Percentiles rank a stretch among this genome's conserved stretches.
Evolutionary conservation across 2,113 vertebrate genomes (phyloP).

Genomic region (Paracanthobrama guichenoti): DNA sequence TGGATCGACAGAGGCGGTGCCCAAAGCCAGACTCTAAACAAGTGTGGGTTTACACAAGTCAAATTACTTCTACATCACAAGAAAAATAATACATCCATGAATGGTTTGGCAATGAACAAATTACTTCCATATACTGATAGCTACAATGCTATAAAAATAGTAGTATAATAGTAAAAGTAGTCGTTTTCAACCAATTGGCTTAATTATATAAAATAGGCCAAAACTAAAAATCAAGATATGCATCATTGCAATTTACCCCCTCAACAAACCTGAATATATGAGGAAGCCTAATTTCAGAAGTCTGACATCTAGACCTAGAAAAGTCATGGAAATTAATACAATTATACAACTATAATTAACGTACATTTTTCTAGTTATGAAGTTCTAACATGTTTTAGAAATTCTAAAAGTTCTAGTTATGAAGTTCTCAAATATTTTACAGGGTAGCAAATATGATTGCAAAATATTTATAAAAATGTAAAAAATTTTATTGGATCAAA

Average conservation of each 20-base stretch:
- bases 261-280: neutral
- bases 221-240: too few relatives aligned
- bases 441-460: neutral
- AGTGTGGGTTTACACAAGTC: neutral
- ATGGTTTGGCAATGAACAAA: neutral
- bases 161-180: too few relatives aligned
- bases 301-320: neutral
- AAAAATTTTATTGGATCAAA: neutral
- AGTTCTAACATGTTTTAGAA: neutral
- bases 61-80: neutral
- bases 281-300: neutral
- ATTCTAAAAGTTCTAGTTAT: too few relatives aligned
- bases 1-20: neutral
- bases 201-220: too few relatives aligned
- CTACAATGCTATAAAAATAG: too few relatives aligned
- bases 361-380: too few relatives aligned
- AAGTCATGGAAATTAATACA: too few relatives aligned
- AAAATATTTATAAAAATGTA: neutral
- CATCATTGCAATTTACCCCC: neutral
- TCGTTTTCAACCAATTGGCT: neutral
- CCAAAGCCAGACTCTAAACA: conserved; percentile 64
- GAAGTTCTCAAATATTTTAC: neutral
- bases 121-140: neutral
- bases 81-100: neutral
- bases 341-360: neutral